Conservation (phyloP, 1,140 invertebrate genomes). For the Coelopa frigida region DNA sequence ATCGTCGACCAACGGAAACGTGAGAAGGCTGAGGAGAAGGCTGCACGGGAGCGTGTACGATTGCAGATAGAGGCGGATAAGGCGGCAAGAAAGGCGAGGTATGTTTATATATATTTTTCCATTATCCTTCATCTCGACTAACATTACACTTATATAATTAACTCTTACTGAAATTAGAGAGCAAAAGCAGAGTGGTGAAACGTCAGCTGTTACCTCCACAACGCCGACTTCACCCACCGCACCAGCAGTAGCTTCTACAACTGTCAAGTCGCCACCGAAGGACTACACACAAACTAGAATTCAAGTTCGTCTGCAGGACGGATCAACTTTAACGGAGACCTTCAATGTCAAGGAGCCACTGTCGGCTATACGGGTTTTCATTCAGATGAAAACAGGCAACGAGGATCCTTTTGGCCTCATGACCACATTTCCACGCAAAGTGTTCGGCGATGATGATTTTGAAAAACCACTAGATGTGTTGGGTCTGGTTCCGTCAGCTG, state of each 20-base stretch:
- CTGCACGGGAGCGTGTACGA: constrained; percentile 65
- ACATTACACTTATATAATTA: not conserved
- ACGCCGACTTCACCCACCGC: constrained; percentile 10
- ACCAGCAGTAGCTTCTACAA: constrained; percentile 30
- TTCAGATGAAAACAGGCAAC: constrained; percentile 37
- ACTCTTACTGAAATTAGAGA: not conserved
- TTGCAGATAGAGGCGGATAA: constrained; percentile 87
- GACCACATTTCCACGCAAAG: constrained; percentile 71
- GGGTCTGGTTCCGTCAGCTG: constrained; percentile 72
- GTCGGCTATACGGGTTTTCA: constrained; percentile 71
- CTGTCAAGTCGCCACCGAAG: constrained; percentile 54
- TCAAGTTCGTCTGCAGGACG: constrained; percentile 56
- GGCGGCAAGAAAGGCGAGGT: constrained; percentile 58
- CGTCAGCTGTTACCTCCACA: constrained; percentile 9
- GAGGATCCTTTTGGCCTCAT: constrained; percentile 59
- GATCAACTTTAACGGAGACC: constrained; percentile 62
- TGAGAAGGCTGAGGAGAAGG: constrained; percentile 81
- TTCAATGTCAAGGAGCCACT: constrained; percentile 83
- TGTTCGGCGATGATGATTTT: constrained; percentile 60
- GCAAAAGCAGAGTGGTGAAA: constrained; percentile 1
- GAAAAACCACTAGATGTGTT: constrained; percentile 59
- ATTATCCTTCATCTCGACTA: not conserved
- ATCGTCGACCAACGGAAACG: constrained; percentile 73
- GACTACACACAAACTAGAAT: constrained; percentile 48
- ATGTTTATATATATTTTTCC: not conserved